Conservation (phyloP, 2,888 invertebrate genomes). For the Drosophila formosana region DNA sequence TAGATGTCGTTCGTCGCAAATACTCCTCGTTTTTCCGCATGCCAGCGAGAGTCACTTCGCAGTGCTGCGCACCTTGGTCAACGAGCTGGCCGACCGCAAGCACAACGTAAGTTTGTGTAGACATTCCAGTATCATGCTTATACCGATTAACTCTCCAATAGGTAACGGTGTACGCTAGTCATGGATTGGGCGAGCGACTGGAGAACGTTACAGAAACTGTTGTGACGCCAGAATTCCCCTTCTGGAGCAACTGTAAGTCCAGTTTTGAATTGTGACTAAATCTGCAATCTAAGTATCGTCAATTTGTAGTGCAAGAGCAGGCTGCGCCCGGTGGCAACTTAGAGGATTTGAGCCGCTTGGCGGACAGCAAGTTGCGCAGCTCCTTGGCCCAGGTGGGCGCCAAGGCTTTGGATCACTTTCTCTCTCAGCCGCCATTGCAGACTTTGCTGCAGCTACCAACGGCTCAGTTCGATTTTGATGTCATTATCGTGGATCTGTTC, state of each 20-base stretch:
- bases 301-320: conserved; percentile 65
- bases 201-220: conserved; percentile 80
- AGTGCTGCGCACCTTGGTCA: conserved; percentile 84
- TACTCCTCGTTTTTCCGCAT: conserved; percentile 83
- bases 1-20: conserved; percentile 63
- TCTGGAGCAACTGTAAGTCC: conserved; percentile 81
- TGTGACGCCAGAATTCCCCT: conserved; percentile 78
- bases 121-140: neutral
- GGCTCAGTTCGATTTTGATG: conserved; percentile 84
- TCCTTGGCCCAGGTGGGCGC: conserved; percentile 77
- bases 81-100: conserved; percentile 85
- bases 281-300: neutral
- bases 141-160: conserved; percentile 25
- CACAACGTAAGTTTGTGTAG: conserved; percentile 83
- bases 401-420: conserved; percentile 77
- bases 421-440: conserved; percentile 67
- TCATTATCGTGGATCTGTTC: conserved; percentile 85
- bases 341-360: conserved; percentile 56
- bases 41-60: conserved; percentile 84
- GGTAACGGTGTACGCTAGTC: conserved; percentile 82
- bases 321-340: conserved; percentile 60
- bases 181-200: conserved; percentile 82
- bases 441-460: conserved; percentile 67
- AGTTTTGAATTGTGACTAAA: no score
- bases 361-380: conserved; percentile 65